Evolutionary conservation across 2,888 invertebrate genomes (phyloP).

Genomic region (Suillia variegata): DNA sequence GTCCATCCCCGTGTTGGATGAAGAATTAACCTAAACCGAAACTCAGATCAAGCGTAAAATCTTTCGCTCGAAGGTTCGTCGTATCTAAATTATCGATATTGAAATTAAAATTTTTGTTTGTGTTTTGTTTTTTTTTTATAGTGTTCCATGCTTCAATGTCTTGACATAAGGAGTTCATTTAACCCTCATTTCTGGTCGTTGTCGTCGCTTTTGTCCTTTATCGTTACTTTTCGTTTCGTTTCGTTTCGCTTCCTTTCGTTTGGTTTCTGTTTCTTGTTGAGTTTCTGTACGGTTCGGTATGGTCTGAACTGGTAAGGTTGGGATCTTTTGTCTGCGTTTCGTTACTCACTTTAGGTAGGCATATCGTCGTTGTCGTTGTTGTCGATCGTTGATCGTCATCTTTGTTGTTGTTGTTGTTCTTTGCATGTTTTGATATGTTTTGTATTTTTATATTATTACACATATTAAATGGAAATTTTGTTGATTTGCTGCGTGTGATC

Average conservation of each 20-base stretch:
- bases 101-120: too few species aligned
- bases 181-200: conserved; percentile 10
- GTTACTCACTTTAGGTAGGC: conserved; percentile 5
- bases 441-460: conserved; percentile 3
- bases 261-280: conserved; percentile 33
- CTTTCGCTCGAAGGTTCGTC: too few species aligned
- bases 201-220: conserved; percentile 3
- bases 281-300: conserved; percentile 20
- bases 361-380: conserved; percentile 12
- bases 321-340: conserved; percentile 4
- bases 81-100: too few species aligned
- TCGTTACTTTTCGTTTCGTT: conserved; percentile 26
- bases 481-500: conserved; percentile 32
- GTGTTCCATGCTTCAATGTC: not conserved
- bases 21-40: too few species aligned
- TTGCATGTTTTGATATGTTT: conserved; percentile 1
- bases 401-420: not conserved
- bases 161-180: not conserved
- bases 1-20: too few species aligned
- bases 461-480: conserved; percentile 7
- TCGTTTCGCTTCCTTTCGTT: conserved; percentile 36
- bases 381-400: conserved; percentile 31
- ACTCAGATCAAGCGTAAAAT: too few species aligned
- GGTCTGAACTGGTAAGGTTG: conserved; percentile 14
- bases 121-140: too few species aligned